Conservation (phyloP, 2,888 invertebrate species). For the Alsophila aescularia region DNA sequence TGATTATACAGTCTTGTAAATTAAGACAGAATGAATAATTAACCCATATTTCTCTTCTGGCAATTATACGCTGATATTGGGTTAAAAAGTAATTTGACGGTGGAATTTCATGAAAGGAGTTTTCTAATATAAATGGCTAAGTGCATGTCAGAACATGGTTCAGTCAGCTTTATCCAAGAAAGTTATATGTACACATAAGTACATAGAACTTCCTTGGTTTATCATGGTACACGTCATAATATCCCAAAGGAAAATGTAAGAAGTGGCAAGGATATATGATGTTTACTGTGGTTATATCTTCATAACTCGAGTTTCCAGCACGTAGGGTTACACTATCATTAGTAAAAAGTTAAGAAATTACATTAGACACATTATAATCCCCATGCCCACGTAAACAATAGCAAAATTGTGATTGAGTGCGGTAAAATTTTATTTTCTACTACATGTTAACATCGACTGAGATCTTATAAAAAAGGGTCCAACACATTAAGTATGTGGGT, state of each 20-base stretch:
- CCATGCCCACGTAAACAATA: constrained; percentile 10
- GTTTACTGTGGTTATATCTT: too few species aligned
- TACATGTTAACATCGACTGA: constrained; percentile 37
- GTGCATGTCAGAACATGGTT: too few species aligned
- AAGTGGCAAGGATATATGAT: too few species aligned
- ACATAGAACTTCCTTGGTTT: too few species aligned
- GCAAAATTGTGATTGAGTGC: constrained; percentile 36
- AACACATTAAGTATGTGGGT: constrained; percentile 25
- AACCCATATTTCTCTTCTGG: constrained; percentile 29
- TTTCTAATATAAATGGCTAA: too few species aligned
- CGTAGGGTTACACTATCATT: too few species aligned
- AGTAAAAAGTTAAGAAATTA: not conserved
- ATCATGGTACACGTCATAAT: too few species aligned
- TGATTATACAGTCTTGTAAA: constrained; percentile 50
- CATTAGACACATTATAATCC: not conserved
- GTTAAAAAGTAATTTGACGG: constrained; percentile 3
- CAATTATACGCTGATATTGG: constrained; percentile 34
- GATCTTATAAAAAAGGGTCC: constrained; percentile 33
- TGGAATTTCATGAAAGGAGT: too few species aligned
- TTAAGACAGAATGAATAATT: constrained; percentile 50
- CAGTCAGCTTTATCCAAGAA: too few species aligned
- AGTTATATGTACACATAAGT: too few species aligned
- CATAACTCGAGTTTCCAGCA: too few species aligned
- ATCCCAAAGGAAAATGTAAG: too few species aligned
- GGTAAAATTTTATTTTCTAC: constrained; percentile 34